phyloP scores from a whole-genome alignment of 2,113 vertebrate species.

The Cricetomys ansorgei region DNA sequence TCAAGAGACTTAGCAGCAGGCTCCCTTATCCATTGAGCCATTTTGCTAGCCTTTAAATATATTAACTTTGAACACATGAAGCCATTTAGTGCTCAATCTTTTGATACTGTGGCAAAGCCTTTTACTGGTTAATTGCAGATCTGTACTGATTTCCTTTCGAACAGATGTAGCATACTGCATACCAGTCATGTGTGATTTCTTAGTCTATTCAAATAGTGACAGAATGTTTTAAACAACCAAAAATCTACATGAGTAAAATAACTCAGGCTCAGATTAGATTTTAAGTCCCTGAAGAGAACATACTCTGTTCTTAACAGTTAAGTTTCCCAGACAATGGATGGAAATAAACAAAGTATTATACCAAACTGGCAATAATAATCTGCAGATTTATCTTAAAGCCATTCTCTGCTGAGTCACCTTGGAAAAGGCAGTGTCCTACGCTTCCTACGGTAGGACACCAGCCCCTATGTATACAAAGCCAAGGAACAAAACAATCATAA shows the following conservation, averaged over 20 bases:
- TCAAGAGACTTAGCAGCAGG: background rate
- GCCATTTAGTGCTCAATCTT: background rate
- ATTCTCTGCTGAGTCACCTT: background rate
- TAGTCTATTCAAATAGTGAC: background rate
- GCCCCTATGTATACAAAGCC: background rate
- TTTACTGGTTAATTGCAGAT: no score
- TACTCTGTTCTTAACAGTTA: no score
- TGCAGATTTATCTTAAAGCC: background rate
- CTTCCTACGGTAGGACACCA: background rate
- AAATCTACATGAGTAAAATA: background rate
- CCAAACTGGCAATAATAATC: background rate
- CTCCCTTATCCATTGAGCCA: background rate
- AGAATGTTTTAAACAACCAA: conserved; percentile 6
- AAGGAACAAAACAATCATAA: background rate
- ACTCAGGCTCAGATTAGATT: background rate
- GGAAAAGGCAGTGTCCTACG: background rate
- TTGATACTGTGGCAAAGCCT: background rate
- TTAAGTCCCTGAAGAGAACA: background rate
- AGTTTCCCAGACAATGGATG: background rate
- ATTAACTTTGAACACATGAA: background rate
- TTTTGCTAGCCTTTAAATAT: background rate
- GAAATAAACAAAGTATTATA: background rate
- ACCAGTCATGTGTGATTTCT: background rate
- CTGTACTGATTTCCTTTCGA: background rate
- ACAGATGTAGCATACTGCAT: background rate